phyloP scores from a whole-genome alignment of 2,113 vertebrate species.

The Ctenomys sociabilis region DNA sequence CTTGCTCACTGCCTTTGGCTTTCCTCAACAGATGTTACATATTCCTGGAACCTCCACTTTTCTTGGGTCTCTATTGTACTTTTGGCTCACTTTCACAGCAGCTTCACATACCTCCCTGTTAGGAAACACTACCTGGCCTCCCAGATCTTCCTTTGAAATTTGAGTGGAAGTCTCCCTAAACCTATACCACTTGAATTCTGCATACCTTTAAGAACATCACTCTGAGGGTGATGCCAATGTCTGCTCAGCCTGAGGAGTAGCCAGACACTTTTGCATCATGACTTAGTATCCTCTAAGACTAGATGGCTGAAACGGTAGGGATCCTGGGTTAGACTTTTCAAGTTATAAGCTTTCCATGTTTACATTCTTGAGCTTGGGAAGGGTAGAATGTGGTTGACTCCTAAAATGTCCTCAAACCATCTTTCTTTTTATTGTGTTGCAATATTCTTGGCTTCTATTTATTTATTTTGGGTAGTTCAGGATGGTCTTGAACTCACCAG shows the following conservation, averaged over 20 bases:
- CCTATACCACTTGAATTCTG: not conserved
- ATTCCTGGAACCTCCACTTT: not conserved
- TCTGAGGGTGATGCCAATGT: not conserved
- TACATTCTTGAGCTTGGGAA: not conserved
- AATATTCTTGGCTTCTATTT: not conserved
- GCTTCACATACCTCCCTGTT: not conserved
- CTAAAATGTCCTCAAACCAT: not conserved
- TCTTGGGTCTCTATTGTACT: not conserved
- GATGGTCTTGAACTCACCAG: not conserved
- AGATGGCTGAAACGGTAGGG: not conserved
- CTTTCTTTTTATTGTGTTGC: not conserved
- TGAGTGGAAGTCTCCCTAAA: not conserved
- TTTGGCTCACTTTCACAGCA: not conserved
- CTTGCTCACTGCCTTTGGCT: not conserved
- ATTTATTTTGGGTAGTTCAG: not conserved
- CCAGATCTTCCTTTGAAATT: not conserved
- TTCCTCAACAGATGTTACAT: not conserved
- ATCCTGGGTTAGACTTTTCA: not conserved
- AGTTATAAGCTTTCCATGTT: not conserved
- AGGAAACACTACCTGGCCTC: not conserved
- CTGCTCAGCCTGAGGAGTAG: not conserved
- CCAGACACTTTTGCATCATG: not conserved
- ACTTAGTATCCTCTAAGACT: not conserved
- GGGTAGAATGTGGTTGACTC: not conserved
- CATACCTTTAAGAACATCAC: not conserved